A percentile compares a stretch with the other conserved stretches of the same genome.
These are phyloP conservation scores for Sternotherus odoratus DNA, from an alignment of 2,797 vertebrate genomes.

Conservation along the genomic window DNA sequence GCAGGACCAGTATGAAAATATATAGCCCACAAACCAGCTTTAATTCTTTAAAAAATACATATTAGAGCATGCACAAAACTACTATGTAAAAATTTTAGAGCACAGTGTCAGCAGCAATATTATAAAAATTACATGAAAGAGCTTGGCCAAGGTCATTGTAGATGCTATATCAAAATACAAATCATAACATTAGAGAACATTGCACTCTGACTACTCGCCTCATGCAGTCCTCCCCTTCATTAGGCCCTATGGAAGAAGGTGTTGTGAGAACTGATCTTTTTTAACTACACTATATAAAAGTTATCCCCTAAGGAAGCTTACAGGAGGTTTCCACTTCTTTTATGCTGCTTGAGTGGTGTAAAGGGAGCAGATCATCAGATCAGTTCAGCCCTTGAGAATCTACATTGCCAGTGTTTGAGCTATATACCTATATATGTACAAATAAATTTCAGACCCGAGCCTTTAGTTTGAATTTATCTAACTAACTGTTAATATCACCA, in stretches of 20 bases:
- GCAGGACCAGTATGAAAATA: neutral
- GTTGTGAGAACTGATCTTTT: fast-evolving
- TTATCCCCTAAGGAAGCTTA: neutral
- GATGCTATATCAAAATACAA: conserved; percentile 35
- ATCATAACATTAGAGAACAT: fast-evolving
- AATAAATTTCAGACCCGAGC: neutral
- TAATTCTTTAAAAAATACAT: conserved; percentile 26
- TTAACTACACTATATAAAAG: neutral
- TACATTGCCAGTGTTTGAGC: neutral
- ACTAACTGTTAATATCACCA: neutral
- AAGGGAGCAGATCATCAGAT: neutral
- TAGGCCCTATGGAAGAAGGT: neutral
- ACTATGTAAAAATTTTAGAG: conserved; percentile 22
- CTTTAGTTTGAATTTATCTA: neutral
- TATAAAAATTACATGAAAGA: neutral
- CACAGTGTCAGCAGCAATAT: neutral
- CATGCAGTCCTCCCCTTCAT: no score
- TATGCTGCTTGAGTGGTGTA: neutral
- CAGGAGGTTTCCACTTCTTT: neutral
- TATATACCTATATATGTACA: neutral
- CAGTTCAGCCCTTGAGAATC: neutral
- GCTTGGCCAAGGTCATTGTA: neutral
- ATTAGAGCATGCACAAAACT: neutral
- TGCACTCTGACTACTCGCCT: neutral
- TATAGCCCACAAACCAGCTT: neutral